These are phyloP conservation scores for Auanema sp. DNA, from an alignment of 2,888 invertebrate species.

Conservation along the genomic window DNA sequence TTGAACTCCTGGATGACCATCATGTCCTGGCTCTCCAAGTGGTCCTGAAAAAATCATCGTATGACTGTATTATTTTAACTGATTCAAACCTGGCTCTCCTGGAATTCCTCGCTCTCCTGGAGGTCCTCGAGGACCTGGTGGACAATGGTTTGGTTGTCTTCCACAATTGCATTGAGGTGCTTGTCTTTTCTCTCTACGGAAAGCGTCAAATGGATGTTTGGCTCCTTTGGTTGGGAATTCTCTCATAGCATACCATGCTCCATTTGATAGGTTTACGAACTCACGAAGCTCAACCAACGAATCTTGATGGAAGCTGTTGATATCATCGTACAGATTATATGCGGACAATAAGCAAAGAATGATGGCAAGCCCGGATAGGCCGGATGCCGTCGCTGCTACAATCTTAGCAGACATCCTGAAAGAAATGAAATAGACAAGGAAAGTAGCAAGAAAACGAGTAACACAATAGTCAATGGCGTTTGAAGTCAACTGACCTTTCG, in stretches of 20 bases:
- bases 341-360: conserved; percentile 30
- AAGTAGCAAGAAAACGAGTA: no score
- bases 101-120: conserved; percentile 22
- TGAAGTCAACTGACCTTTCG: no score
- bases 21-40: conserved; percentile 32
- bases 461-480: no score
- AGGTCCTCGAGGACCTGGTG: conserved; percentile 45
- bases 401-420: conserved; percentile 29
- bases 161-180: conserved; percentile 39
- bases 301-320: conserved; percentile 41
- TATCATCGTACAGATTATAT: conserved; percentile 37
- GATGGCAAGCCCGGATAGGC: conserved; percentile 29
- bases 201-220: conserved; percentile 20
- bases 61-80: no score
- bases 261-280: conserved; percentile 24
- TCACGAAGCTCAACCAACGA: conserved; percentile 37
- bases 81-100: no score
- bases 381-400: conserved; percentile 31
- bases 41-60: not conserved
- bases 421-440: no score
- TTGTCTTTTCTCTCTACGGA: conserved; percentile 36
- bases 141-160: conserved; percentile 34
- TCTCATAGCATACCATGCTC: conserved; percentile 37
- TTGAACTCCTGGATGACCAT: conserved; percentile 5
- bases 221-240: conserved; percentile 22